Evolutionary conservation across 2,797 vertebrate genomes (phyloP), one percentile per base, ranked within the genome.

Genomic region (Enteromius treurensis): DNA sequence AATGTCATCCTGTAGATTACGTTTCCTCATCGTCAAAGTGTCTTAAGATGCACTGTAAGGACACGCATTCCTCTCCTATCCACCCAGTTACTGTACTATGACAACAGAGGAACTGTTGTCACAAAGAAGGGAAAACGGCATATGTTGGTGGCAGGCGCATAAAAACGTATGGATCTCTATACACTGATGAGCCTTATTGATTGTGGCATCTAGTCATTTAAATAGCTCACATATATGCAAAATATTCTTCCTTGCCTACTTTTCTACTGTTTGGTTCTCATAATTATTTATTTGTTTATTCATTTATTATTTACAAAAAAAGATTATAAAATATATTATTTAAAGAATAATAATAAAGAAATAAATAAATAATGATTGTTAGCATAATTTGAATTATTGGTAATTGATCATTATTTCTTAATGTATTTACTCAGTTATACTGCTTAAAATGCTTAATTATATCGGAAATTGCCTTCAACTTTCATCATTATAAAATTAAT

Each of bases 1-100:
- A 96, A 97, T 96, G 96, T 97, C 95, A 95, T 93, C 93, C 94
- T 88, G 85, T 91, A 95, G 96, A 96, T 98, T 96, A 89, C 92
- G 90, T 99, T 98, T 97, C 97, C 94, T 94, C 94, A 91, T 93
- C 90, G 87, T 94, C 93, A 94, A 67, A 96, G 93, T 94, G 93
- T 94, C 94, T 95, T 88, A 88, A 94, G 92, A 86, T 68, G 45
- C 37, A 74, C 80, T 88, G 68, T 64, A 55, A 81, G 68, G 84
- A 51, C 74, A 84, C 55, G 4, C 49, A 83, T 83, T 83, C 64
- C 81, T 47, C 32, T 60, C 4, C 32, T 42, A 45, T 62, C 26
- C 49, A 49, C 17, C 19, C 76, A 47, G 45, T 77, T 21, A 55
- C 64, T 21, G 53, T 32, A 64, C 21, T 51, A 26, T 64, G 75